These are phyloP conservation scores for Eidolon helvum DNA, from an alignment of 2,113 vertebrate species.

Conservation along the genomic window DNA sequence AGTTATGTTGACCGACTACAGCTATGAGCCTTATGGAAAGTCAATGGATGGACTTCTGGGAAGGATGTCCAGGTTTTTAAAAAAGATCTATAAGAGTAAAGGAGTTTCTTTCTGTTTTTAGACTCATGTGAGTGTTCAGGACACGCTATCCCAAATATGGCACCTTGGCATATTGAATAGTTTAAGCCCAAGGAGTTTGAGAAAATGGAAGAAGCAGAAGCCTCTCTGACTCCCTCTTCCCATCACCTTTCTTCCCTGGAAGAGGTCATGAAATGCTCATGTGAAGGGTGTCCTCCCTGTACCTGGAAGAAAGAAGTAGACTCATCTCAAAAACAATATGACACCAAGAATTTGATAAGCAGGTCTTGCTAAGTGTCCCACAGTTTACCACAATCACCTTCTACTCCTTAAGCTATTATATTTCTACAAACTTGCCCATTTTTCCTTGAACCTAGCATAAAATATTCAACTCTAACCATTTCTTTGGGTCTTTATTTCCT, in stretches of 20 bases:
- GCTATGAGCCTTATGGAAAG: not conserved
- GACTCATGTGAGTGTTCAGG: not conserved
- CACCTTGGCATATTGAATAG: not conserved
- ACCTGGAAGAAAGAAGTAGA: not conserved
- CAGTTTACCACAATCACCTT: not conserved
- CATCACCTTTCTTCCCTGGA: not conserved
- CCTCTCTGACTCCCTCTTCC: not conserved
- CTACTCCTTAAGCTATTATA: not conserved
- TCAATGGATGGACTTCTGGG: not conserved
- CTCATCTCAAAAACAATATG: not conserved
- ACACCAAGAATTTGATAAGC: not conserved
- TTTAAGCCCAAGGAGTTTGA: not conserved
- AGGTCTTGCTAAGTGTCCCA: not conserved
- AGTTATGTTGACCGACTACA: not conserved
- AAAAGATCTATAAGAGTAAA: not conserved
- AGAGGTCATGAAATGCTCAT: not conserved
- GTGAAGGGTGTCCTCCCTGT: not conserved
- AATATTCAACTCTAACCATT: not conserved
- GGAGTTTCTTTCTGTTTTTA: not conserved
- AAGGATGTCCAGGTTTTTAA: not conserved
- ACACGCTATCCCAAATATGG: not conserved
- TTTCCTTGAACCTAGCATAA: not conserved
- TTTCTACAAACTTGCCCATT: not conserved
- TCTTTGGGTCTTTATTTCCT: not conserved
- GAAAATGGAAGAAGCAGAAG: not conserved